These are phyloP conservation scores for Lycodopsis pacificus DNA, from an alignment of 2,797 vertebrate species.

Conservation along the genomic window DNA sequence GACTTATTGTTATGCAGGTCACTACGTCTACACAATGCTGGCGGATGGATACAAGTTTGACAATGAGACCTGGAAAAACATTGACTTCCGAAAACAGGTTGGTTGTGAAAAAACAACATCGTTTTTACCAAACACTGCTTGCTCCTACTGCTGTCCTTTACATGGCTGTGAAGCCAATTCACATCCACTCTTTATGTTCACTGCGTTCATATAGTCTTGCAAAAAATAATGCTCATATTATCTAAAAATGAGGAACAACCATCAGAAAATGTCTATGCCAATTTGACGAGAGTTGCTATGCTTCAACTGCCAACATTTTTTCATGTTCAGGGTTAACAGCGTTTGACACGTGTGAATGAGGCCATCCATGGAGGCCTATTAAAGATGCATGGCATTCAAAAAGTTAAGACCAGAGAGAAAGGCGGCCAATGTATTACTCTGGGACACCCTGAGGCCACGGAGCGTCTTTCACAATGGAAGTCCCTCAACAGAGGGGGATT, in stretches of 20 bases:
- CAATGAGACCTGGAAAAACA: constrained; percentile 86
- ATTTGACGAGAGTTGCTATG: background rate
- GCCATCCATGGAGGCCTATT: constrained; percentile 36
- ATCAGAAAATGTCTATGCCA: background rate
- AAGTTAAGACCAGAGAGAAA: constrained; percentile 24
- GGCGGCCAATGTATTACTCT: constrained; percentile 23
- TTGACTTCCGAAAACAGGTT: constrained; percentile 91
- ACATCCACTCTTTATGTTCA: background rate
- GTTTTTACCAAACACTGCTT: background rate
- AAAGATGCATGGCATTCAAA: constrained; percentile 32
- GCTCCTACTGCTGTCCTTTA: background rate
- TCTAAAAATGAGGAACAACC: background rate
- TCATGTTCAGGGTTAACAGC: constrained; percentile 1
- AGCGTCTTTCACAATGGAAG: constrained; percentile 49
- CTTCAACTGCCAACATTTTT: constrained; percentile 12
- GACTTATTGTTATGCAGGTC: constrained; percentile 91
- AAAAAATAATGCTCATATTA: background rate
- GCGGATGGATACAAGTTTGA: constrained; percentile 92
- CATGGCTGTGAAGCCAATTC: background rate
- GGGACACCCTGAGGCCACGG: constrained; percentile 33
- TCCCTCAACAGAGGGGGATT: constrained; percentile 58
- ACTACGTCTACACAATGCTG: constrained; percentile 90
- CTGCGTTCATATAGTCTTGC: background rate
- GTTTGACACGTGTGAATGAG: constrained; percentile 3
- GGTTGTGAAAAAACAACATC: constrained; percentile 9